Percentiles rank a stretch among this genome's conserved stretches.
phyloP scores from a whole-genome alignment of 1,140 invertebrate genomes.

The Tribolium castaneum region DNA sequence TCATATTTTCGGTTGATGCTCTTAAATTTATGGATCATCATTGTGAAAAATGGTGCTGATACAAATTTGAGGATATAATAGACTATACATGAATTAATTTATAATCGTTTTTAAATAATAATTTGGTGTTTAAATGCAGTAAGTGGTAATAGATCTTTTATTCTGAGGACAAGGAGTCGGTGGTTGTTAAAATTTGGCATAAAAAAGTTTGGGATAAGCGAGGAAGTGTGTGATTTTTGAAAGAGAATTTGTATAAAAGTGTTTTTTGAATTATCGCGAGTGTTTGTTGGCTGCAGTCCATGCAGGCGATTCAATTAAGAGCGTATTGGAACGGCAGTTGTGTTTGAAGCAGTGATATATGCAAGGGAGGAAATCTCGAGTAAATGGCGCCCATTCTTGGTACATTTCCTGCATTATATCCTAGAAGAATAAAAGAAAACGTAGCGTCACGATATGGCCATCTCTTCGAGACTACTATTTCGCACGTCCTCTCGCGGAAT shows the following conservation, averaged over 20 bases:
- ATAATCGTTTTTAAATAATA: no score
- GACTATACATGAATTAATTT: no score
- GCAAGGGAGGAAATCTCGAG: conserved; percentile 4
- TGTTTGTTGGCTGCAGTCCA: not conserved
- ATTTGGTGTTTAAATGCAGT: no score
- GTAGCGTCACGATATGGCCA: conserved; percentile 45
- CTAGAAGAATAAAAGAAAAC: conserved; percentile 43
- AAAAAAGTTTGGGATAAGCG: no score
- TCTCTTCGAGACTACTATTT: conserved; percentile 45
- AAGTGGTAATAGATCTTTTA: no score
- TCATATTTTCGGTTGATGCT: no score
- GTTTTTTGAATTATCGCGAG: not conserved
- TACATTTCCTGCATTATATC: conserved; percentile 18
- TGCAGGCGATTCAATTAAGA: not conserved
- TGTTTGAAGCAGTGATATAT: conserved; percentile 1
- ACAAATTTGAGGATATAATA: no score
- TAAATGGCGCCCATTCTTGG: conserved; percentile 16
- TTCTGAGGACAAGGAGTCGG: no score
- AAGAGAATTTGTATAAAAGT: not conserved
- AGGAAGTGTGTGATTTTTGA: no score
- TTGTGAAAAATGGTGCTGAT: no score
- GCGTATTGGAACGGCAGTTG: not conserved
- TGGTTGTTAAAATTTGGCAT: no score
- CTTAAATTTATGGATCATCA: no score
- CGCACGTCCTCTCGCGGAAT: conserved; percentile 45